These are phyloP conservation scores for Atta cephalotes DNA, from an alignment of 1,140 invertebrate genomes.

Conservation along the genomic window DNA sequence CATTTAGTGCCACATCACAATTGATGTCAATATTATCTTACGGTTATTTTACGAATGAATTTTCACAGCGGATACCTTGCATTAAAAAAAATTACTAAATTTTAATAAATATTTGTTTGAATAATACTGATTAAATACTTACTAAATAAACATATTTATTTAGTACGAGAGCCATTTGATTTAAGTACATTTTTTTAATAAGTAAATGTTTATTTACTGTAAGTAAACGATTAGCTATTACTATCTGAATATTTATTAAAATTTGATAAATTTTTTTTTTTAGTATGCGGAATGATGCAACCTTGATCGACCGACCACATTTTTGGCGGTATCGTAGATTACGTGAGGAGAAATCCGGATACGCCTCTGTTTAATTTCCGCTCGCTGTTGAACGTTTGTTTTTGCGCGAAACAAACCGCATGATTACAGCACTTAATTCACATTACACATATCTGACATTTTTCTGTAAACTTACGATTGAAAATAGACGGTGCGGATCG, in stretches of 20 bases:
- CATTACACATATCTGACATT: conserved; percentile 8
- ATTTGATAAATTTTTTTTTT: neutral
- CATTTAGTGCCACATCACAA: neutral
- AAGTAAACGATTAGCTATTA: too few relatives aligned
- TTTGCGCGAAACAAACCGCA: neutral
- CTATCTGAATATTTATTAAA: too few relatives aligned
- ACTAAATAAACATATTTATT: too few relatives aligned
- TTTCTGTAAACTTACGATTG: neutral
- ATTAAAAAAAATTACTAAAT: neutral
- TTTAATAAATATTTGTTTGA: too few relatives aligned
- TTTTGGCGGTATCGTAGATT: conserved; percentile 16
- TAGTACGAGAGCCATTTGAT: too few relatives aligned
- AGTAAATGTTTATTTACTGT: too few relatives aligned
- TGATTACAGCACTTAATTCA: conserved; percentile 8
- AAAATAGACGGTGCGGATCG: conserved; percentile 3
- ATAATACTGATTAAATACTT: too few relatives aligned
- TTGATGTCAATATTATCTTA: neutral
- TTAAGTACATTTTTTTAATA: too few relatives aligned
- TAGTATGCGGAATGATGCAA: neutral
- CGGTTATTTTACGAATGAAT: neutral
- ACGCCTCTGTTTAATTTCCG: conserved; percentile 23
- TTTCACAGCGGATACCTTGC: neutral
- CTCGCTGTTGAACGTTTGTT: conserved; percentile 5
- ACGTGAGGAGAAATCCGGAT: conserved; percentile 15
- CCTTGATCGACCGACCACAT: neutral